phyloP scores from a whole-genome alignment of 2,888 invertebrate species.

The Phasia obesa region DNA sequence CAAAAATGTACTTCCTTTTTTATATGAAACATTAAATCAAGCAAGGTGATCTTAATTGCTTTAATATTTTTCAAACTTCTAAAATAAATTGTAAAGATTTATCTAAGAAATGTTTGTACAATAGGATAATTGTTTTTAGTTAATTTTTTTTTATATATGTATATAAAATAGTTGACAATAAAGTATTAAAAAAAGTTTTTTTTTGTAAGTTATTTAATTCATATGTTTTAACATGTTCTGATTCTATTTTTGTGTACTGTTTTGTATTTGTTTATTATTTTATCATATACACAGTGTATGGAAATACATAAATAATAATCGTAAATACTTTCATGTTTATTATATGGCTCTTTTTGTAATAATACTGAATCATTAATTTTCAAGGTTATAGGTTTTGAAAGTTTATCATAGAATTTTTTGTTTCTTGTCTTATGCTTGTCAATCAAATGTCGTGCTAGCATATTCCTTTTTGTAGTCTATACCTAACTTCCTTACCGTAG shows the following conservation, averaged over 20 bases:
- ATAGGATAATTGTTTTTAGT: too few species aligned
- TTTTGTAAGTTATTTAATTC: not conserved
- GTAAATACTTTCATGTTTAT: constrained; percentile 38
- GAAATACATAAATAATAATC: constrained; percentile 26
- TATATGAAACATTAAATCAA: too few species aligned
- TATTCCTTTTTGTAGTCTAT: constrained; percentile 2
- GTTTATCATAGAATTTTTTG: not conserved
- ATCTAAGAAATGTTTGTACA: not conserved
- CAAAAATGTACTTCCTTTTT: too few species aligned
- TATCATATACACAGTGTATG: too few species aligned
- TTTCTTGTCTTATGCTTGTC: constrained; percentile 1
- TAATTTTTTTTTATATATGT: too few species aligned
- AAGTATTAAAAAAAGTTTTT: too few species aligned
- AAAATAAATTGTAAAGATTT: too few species aligned
- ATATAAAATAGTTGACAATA: too few species aligned
- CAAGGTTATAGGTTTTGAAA: not conserved
- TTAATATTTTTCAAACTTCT: too few species aligned
- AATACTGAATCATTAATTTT: not conserved
- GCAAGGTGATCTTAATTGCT: too few species aligned
- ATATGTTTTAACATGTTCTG: constrained; percentile 9
- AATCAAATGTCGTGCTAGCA: not conserved
- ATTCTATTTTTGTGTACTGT: constrained; percentile 8
- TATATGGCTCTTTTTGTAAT: constrained; percentile 13
- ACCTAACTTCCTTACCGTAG: constrained; percentile 18
- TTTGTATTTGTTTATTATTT: not conserved